These are phyloP conservation scores for Chelonus formosanus DNA, from an alignment of 2,888 invertebrate species.

Conservation along the genomic window DNA sequence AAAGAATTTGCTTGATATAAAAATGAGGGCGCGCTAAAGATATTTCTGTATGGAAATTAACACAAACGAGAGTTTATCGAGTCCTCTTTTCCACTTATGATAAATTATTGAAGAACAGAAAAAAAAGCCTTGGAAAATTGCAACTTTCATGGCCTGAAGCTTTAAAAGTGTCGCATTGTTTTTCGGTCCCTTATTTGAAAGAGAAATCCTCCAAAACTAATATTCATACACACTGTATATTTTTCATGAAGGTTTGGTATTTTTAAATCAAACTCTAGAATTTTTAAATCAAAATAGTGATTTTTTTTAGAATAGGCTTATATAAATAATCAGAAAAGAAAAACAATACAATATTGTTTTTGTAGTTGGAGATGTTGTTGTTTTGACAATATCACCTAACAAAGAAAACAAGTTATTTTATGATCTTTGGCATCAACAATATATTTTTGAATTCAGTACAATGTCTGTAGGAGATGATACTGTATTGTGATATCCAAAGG, in stretches of 20 bases:
- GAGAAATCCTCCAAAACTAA: too few species aligned
- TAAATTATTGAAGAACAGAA: neutral
- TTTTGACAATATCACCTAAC: neutral
- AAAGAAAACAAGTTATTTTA: conserved; percentile 5
- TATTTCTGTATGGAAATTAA: conserved; percentile 22
- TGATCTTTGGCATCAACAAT: conserved; percentile 10
- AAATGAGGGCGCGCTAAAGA: conserved; percentile 25
- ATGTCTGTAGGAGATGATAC: conserved; percentile 33
- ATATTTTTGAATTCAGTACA: neutral
- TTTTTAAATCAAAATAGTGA: too few species aligned
- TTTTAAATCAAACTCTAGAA: too few species aligned
- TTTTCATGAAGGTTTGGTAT: too few species aligned
- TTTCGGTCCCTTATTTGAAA: too few species aligned
- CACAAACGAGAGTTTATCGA: conserved; percentile 12
- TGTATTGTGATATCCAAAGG: conserved; percentile 33
- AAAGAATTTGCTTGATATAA: conserved; percentile 20
- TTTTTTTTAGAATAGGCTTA: too few species aligned
- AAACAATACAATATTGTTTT: too few species aligned
- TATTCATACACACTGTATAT: too few species aligned
- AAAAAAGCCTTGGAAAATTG: neutral
- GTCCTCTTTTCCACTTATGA: conserved; percentile 7
- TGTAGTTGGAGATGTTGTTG: too few species aligned
- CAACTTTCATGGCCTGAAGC: neutral
- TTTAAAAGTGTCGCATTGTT: too few species aligned
- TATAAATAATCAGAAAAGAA: too few species aligned